Conservation (phyloP, 35 echinoderm and acorn worm genomes). For the Lytechinus variegatus region DNA sequence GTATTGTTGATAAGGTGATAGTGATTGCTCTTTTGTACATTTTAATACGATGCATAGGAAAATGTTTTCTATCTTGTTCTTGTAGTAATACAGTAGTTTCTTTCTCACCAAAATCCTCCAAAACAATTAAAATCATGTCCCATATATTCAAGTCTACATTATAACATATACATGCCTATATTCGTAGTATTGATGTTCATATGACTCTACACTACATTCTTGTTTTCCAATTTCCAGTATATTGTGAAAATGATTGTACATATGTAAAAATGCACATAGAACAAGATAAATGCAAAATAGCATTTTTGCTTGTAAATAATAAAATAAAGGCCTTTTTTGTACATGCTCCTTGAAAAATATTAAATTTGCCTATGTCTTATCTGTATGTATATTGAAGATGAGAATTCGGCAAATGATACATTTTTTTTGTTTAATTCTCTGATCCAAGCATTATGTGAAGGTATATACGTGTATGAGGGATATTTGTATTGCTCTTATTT, state of each 20-base stretch:
- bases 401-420: no score
- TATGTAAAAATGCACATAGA: constrained; percentile 19
- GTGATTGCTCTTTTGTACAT: background rate
- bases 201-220: no score
- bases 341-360: background rate
- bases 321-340: constrained; percentile 13
- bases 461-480: no score
- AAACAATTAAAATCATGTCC: background rate
- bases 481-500: no score
- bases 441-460: no score
- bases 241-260: background rate
- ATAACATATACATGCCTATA: background rate
- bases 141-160: background rate
- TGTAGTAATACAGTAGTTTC: background rate
- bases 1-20: background rate
- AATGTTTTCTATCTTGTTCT: background rate
- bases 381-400: background rate
- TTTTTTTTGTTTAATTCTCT: no score
- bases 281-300: background rate
- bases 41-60: background rate
- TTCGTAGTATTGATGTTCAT: background rate
- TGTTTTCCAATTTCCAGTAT: background rate
- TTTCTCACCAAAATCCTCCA: background rate
- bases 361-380: background rate
- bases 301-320: background rate